These are phyloP conservation scores for Discoglossus pictus DNA, from an alignment of 2,797 vertebrate genomes.

Conservation along the genomic window DNA sequence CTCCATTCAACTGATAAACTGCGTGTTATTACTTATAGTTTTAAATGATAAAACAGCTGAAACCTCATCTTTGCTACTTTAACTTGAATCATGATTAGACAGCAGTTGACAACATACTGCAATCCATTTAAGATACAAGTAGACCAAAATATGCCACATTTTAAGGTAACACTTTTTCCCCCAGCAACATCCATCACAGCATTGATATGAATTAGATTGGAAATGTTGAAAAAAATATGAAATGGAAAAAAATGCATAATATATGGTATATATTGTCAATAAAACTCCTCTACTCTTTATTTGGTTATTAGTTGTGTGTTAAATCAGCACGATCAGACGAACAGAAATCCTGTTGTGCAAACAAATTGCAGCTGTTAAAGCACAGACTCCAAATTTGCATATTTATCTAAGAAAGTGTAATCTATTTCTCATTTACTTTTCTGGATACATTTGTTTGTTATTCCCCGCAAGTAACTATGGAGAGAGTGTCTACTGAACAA, in stretches of 20 bases:
- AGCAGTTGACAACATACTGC: too few species aligned
- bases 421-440: conserved; percentile 42
- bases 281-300: conserved; percentile 8
- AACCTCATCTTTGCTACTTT: too few species aligned
- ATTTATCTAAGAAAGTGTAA: conserved; percentile 41
- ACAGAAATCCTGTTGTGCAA: conserved; percentile 41
- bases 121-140: too few species aligned
- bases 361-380: conserved; percentile 37
- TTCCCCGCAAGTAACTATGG: conserved; percentile 10
- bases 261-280: conserved; percentile 16
- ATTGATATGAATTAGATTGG: too few species aligned
- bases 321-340: conserved; percentile 29
- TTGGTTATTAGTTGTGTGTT: conserved; percentile 25
- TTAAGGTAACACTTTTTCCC: too few species aligned
- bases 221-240: too few species aligned
- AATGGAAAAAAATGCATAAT: background rate
- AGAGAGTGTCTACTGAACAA: conserved; percentile 25
- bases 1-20: too few species aligned
- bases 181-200: too few species aligned
- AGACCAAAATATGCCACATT: too few species aligned
- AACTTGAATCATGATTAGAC: too few species aligned
- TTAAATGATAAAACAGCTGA: too few species aligned
- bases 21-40: too few species aligned
- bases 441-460: conserved; percentile 21
- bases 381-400: conserved; percentile 38